A percentile compares a stretch with the other conserved stretches of the same genome.
These are phyloP conservation scores for Daboia siamensis DNA, from an alignment of 2,113 vertebrate genomes.

Conservation along the genomic window DNA sequence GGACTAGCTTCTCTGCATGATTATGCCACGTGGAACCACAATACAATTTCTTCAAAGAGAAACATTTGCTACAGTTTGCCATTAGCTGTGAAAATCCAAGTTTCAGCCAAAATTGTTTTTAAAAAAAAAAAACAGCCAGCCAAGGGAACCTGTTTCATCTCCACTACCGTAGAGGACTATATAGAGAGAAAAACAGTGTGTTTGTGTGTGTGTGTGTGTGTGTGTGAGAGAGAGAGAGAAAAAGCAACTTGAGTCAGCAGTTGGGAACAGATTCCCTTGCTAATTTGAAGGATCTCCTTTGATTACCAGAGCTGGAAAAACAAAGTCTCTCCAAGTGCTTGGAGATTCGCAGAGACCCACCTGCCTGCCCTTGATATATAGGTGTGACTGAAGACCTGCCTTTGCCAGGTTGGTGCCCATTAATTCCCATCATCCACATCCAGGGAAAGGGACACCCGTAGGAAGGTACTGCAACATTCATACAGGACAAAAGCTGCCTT, in stretches of 20 bases:
- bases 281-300: background rate
- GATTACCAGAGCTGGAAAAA: background rate
- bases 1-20: background rate
- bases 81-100: background rate
- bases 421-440: background rate
- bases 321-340: background rate
- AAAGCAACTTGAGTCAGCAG: background rate
- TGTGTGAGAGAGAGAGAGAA: no score
- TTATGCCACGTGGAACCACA: accelerated
- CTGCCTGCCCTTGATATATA: background rate
- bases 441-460: background rate
- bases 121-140: background rate
- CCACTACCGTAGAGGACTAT: background rate
- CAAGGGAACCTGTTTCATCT: background rate
- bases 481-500: background rate
- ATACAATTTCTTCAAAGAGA: background rate
- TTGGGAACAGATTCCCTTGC: background rate
- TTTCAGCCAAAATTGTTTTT: background rate
- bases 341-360: background rate
- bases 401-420: background rate
- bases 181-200: no score
- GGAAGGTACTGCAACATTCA: background rate
- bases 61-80: background rate
- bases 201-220: background rate
- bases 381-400: background rate